Evolutionary conservation across 2,888 invertebrate genomes (phyloP), one percentile per base, ranked within the genome.

Genomic region (Eledone cirrhosa): DNA sequence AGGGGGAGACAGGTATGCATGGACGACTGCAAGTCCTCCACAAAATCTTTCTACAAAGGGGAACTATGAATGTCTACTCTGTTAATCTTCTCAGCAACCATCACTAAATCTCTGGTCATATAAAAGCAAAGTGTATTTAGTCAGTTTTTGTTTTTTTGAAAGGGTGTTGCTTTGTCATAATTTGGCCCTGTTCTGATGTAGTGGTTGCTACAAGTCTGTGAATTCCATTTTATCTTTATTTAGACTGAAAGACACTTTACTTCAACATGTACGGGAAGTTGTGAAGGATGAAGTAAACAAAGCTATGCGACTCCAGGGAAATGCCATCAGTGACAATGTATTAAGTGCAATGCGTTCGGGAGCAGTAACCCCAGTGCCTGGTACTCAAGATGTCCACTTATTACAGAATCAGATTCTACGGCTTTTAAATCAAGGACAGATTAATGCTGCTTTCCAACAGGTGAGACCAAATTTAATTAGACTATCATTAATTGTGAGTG

Each of bases 371-470:
- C 95, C 95, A 1, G 94, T 94, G 13, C 93, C 94, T 27, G 82
- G 84, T n/a, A 88, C 89, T 2, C 84, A 86, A 11, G 89, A 89
- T 82, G 86, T 87, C 24, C 85, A 86, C 78, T 84, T 85, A 41
- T 84, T 53, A 19, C 93, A 94, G 85, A 93, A 93, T 22, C 94
- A 94, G 86, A 93, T 96, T 83, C 93, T 94, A 86, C 93, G 93
- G 81, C 91, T 94, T 78, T 91, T 96, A 63, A 88, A 92, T 27
- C 93, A 93, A 83, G 95, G 95, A 1, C 95, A 96, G 90, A 92
- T 94, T 77, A 96, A 96, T 91, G 93, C 94, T 80, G 97, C 97
- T 72, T 97, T 98, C 92, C 96, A 97, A 90, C 90, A 91, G 91
- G 92, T 92, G 85, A 79, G 47, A 41, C 41, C 11, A 5, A 41